These are phyloP conservation scores for Plectropomus leopardus DNA, from an alignment of 2,113 vertebrate species.

Conservation along the genomic window DNA sequence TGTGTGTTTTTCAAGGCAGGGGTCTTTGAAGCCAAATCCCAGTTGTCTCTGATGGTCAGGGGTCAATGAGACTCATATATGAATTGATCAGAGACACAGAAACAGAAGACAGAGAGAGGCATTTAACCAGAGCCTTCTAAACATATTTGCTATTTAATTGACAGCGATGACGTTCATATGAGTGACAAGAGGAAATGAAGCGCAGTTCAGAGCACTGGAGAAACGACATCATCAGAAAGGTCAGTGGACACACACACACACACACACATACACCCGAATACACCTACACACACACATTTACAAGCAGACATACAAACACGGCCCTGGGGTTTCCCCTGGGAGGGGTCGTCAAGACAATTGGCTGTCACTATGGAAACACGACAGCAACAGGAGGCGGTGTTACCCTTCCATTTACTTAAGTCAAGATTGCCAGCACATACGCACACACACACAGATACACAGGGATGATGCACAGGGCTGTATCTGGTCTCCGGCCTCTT, in stretches of 20 bases:
- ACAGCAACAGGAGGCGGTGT: constrained; percentile 58
- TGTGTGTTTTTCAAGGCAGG: not conserved
- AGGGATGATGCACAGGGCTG: constrained; percentile 2
- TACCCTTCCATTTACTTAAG: constrained; percentile 47
- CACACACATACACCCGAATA: constrained; percentile 22
- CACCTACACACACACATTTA: constrained; percentile 1
- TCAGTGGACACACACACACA: constrained; percentile 33
- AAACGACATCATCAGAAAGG: constrained; percentile 57
- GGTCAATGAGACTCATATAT: constrained; percentile 42
- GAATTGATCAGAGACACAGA: constrained; percentile 30
- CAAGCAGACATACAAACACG: constrained; percentile 21
- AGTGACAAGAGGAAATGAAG: constrained; percentile 59
- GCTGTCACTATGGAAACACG: constrained; percentile 69
- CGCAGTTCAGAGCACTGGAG: not conserved
- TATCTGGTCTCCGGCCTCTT: constrained; percentile 39
- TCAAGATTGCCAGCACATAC: not conserved
- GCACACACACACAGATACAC: constrained; percentile 20
- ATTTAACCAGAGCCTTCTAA: constrained; percentile 11
- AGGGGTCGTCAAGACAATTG: constrained; percentile 59
- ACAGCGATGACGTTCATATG: constrained; percentile 41
- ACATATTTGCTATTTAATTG: constrained; percentile 48
- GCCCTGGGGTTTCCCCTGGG: constrained; percentile 50
- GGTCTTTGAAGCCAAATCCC: constrained; percentile 10
- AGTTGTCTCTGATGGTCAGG: not conserved
- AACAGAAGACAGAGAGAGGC: not conserved